phyloP scores from a whole-genome alignment of 2,113 vertebrate genomes.

The Proteles cristata region DNA sequence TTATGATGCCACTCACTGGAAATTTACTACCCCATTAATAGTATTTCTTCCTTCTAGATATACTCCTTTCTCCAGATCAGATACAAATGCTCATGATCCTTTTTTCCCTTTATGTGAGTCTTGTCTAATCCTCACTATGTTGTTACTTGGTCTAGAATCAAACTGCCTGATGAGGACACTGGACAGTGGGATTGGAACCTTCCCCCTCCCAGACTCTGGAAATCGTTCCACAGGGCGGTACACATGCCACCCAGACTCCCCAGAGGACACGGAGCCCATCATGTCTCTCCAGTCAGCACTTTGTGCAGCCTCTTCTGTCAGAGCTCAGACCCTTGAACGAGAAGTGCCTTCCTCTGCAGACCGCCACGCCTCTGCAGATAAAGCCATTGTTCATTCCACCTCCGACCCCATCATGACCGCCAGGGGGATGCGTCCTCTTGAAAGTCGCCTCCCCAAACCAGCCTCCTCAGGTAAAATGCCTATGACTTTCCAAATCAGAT shows the following conservation, averaged over 20 bases:
- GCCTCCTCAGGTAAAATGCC: constrained; percentile 88
- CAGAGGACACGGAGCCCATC: constrained; percentile 78
- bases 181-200: constrained; percentile 97
- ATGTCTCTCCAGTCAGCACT: constrained; percentile 77
- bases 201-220: constrained; percentile 93
- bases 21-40: background rate
- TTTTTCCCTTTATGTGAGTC: background rate
- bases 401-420: constrained; percentile 88
- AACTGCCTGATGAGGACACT: constrained; percentile 95
- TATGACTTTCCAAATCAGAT: constrained; percentile 71
- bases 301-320: constrained; percentile 76
- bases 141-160: constrained; percentile 89
- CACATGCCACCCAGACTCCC: constrained; percentile 86
- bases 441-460: constrained; percentile 89
- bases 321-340: constrained; percentile 88
- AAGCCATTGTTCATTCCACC: constrained; percentile 87
- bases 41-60: constrained; percentile 58
- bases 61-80: constrained; percentile 68
- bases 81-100: constrained; percentile 48
- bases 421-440: constrained; percentile 81
- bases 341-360: constrained; percentile 91
- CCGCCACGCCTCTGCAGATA: constrained; percentile 79
- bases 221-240: constrained; percentile 87
- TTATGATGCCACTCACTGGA: background rate
- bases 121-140: constrained; percentile 73